Base-by-base conservation (phyloP, 2,888 invertebrate species). In the Drosophila glabriapex region DNA sequence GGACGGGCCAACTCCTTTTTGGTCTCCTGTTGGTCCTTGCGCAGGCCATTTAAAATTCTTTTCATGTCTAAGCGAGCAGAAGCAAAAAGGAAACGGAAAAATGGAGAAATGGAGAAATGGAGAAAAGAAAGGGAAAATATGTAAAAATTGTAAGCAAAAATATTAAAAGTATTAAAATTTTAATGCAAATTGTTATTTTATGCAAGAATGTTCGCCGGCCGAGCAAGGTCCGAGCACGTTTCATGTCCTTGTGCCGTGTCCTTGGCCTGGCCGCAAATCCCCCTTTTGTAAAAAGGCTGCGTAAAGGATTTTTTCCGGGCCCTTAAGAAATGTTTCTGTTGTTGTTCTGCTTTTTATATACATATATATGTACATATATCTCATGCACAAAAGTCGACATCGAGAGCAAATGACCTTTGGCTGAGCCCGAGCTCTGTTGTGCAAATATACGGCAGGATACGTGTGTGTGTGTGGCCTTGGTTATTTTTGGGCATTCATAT, bases 161-260 rank as follows among this genome's bases (percentile, higher is more conserved):
- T 87, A 89, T 87, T 90, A 89, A 70, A 85, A 84, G 90, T 83
- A 88, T 88, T 86, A 83, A 74, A 85, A 84, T 84, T 89, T 81
- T 90, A 86, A 90, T 86, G 89, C 86, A 88, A 88, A 88, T 86
- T 88, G 89, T 88, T 88, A 90, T 88, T 90, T 88, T 84, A 88
- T 88, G 84, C 90, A 88, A 86, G 90, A 90, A 86, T 83, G 78
- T 80, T 63, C 74, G 71, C 67, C 49, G 35, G 22, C 54, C 54
- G 55, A 71, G 61, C 69, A 71, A 55, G 73, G 76, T 59, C 65
- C 53, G 60, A 59, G 69, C 79, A 72, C 78, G 68, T 65, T 68
- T 46, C 71, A 39, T 41, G 55, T 66, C 22, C 69, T 28, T 63
- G 63, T 46, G 56, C 41, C 41, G 25, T 46, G 46, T 46, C 56